Base-by-base conservation (phyloP, 1,140 invertebrate species). In the Harlomillsia oculata region DNA sequence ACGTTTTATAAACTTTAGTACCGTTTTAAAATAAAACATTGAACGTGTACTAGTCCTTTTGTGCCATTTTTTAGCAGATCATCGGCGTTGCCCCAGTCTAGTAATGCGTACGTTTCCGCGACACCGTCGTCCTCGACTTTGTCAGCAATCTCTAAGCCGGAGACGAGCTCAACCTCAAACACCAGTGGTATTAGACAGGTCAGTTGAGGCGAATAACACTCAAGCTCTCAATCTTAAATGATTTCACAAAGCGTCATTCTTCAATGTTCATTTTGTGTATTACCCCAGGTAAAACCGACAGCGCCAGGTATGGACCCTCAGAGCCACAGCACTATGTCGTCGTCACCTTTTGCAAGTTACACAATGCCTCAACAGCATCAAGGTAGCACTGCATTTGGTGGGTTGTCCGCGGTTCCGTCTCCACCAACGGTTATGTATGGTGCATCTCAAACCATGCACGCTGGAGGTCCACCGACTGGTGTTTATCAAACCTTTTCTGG, bases 131-230 rank as follows among this genome's bases (percentile, higher is more conserved):
- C 45, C 23, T 39, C 62, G 2, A 29, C 53, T n/a, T 14, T 60
- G 20, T 51, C 59, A 8, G 59, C 59, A 1, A 64, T 64, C 45
- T 40, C 63, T 2, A 64, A 64, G 48, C 63, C 63, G 18, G 56
- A 59, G 13, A 55, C 59, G 8, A 59, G 59, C 25, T 53, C 55
- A 25, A 64, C 58, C 52, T 58, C 62, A 2, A 63, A 45, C 32
- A 16, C 52, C 13, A 44, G 23, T 5, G 26, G 30, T 18, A 50
- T 51, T 4, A 41, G 55, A 51, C 53, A 41, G 29, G 53, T 55
- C 14, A 44, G 28, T 37, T 32, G 23, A 16, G 39, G 11, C 18
- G 9, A 41, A 2, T 18, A 5, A 5, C 16, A 6, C 25, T 40
- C 5, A 2, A 16, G 20, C 16, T n/a, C 1, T 41, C 16, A n/a